Percentiles rank a stretch among this genome's conserved stretches.
phyloP scores from a whole-genome alignment of 2,888 invertebrate species.

The Tuberolachnus salignus region DNA sequence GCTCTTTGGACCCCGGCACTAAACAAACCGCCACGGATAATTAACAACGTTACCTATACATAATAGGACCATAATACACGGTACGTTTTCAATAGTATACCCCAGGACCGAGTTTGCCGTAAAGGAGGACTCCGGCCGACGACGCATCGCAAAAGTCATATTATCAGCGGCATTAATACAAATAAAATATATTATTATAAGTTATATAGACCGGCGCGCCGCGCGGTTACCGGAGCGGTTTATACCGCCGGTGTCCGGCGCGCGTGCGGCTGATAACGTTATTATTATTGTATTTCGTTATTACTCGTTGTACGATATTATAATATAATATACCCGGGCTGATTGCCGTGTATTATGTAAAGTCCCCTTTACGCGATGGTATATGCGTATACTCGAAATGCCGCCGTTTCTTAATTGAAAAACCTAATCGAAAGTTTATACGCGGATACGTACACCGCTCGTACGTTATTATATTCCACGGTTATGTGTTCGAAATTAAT shows the following conservation, averaged over 20 bases:
- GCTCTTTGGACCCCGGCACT: too few relatives aligned
- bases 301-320: too few relatives aligned
- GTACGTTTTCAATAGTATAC: too few relatives aligned
- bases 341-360: conserved; percentile 11
- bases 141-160: too few relatives aligned
- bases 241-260: neutral
- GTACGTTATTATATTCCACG: neutral
- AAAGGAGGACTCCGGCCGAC: too few relatives aligned
- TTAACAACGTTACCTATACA: too few relatives aligned
- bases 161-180: too few relatives aligned
- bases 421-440: conserved; percentile 1
- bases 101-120: too few relatives aligned
- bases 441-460: too few relatives aligned
- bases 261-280: neutral
- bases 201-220: neutral
- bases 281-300: neutral
- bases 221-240: neutral
- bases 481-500: neutral
- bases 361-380: neutral
- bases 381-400: neutral
- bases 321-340: neutral
- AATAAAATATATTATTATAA: neutral
- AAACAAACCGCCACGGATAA: too few relatives aligned
- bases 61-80: too few relatives aligned
- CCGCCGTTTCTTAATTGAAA: conserved; percentile 4